Conservation (phyloP, 2,797 vertebrate species). For the Danionella dracula region DNA sequence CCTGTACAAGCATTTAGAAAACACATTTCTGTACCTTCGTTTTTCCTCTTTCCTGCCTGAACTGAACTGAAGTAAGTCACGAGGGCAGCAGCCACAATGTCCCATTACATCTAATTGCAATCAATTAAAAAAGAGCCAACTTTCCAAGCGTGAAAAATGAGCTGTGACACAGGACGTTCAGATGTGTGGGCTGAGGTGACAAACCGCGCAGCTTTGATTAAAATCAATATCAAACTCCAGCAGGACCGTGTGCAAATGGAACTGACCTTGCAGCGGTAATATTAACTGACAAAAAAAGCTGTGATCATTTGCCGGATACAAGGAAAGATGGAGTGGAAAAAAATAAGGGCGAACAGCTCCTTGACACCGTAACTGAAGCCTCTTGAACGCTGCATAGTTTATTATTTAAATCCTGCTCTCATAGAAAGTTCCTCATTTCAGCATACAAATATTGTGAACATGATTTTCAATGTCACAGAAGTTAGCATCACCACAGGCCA, state of each 20-base stretch:
- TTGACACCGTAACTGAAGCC: conserved; percentile 49
- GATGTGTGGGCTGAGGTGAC: not conserved
- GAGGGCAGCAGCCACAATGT: not conserved
- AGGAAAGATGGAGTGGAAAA: not conserved
- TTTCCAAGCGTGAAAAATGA: conserved; percentile 70
- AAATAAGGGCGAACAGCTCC: not conserved
- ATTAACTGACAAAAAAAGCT: not conserved
- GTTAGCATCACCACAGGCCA: conserved; percentile 46
- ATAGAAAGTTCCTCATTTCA: conserved; percentile 58
- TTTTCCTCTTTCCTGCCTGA: too few species aligned
- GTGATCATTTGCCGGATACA: not conserved
- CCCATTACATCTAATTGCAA: conserved; percentile 66
- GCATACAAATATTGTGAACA: conserved; percentile 37
- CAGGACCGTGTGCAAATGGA: conserved; percentile 9
- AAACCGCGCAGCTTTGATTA: conserved; percentile 24
- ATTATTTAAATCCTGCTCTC: conserved; percentile 61
- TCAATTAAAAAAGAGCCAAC: conserved; percentile 67
- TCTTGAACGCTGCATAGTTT: conserved; percentile 53
- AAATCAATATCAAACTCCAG: conserved; percentile 37
- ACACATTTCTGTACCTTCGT: too few species aligned
- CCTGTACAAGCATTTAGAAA: too few species aligned
- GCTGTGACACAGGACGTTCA: conserved; percentile 52
- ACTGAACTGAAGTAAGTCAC: too few species aligned
- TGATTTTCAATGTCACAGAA: conserved; percentile 59
- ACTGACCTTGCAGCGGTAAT: conserved; percentile 39